Evolutionary conservation across 2,797 vertebrate genomes (phyloP).

Genomic region (Miopithecus talapoin): DNA sequence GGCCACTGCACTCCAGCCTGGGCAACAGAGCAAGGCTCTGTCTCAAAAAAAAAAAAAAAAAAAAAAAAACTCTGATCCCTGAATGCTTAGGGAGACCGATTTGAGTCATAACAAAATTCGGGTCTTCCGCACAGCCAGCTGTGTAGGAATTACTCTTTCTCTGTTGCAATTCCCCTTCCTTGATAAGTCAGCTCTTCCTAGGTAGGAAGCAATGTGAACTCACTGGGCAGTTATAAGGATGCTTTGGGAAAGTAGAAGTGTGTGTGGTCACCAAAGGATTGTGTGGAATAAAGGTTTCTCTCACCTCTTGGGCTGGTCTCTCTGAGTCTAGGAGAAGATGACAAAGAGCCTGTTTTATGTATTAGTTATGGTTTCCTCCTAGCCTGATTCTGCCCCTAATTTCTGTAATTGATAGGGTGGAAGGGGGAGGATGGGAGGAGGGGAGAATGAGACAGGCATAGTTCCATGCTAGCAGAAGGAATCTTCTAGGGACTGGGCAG

Average conservation of each 20-base stretch:
- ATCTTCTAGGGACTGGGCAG: neutral
- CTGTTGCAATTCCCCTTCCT: too few species aligned
- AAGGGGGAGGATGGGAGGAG: neutral
- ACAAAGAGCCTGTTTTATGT: neutral
- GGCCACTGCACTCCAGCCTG: too few species aligned
- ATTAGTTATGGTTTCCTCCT: neutral
- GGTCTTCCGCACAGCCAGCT: too few species aligned
- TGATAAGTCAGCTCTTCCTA: too few species aligned
- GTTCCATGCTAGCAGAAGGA: neutral
- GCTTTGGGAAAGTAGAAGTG: too few species aligned
- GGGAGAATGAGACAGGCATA: neutral
- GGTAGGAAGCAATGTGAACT: too few species aligned
- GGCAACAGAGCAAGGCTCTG: too few species aligned
- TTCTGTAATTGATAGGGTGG: neutral
- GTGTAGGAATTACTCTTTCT: too few species aligned
- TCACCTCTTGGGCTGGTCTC: neutral
- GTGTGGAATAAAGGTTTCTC: neutral
- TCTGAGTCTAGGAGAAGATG: neutral
- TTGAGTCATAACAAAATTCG: too few species aligned
- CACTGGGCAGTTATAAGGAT: neutral
- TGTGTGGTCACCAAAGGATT: neutral
- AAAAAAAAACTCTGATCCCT: too few species aligned
- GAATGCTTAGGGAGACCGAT: too few species aligned
- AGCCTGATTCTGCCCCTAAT: neutral
- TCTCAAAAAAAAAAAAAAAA: too few species aligned